Percentiles rank a stretch among this genome's conserved stretches.
phyloP scores from a whole-genome alignment of 2,113 vertebrate species.

The Psammodynastes pulverulentus region DNA sequence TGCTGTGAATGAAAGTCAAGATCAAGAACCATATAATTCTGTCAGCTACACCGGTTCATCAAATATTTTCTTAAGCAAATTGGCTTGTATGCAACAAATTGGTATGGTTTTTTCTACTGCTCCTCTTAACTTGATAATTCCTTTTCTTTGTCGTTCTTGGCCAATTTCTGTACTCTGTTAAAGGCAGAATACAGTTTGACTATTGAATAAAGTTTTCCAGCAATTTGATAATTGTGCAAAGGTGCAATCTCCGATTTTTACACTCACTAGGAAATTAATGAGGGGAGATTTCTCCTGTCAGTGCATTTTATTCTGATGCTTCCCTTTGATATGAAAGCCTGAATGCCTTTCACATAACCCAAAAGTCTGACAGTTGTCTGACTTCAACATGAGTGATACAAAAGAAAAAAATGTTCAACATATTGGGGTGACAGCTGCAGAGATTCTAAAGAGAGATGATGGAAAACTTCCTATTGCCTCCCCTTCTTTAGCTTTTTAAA shows the following conservation, averaged over 20 bases:
- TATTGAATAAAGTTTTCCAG: constrained; percentile 21
- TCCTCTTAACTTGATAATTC: not conserved
- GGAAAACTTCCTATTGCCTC: not conserved
- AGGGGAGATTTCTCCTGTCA: not conserved
- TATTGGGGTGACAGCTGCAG: not conserved
- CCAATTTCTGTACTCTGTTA: not conserved
- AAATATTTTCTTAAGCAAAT: not conserved
- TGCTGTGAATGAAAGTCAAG: not conserved
- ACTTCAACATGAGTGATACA: not conserved
- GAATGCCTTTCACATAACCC: not conserved
- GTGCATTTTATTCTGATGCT: not conserved
- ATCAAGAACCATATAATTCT: not conserved
- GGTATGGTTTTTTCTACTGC: not conserved
- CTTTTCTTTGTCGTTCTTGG: constrained; percentile 12
- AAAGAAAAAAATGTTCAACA: not conserved
- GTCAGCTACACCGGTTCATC: not conserved
- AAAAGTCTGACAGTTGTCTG: not conserved
- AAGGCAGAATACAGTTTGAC: constrained; percentile 4
- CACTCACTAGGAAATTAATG: constrained; percentile 8
- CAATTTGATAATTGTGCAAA: constrained; percentile 15
- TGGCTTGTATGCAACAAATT: not conserved
- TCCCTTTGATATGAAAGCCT: not conserved
- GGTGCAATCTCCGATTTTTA: not conserved
- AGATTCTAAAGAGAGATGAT: not conserved
- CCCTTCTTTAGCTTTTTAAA: not conserved